Conservation (phyloP, 1,140 invertebrate species). For the Danaus melanippus region DNA sequence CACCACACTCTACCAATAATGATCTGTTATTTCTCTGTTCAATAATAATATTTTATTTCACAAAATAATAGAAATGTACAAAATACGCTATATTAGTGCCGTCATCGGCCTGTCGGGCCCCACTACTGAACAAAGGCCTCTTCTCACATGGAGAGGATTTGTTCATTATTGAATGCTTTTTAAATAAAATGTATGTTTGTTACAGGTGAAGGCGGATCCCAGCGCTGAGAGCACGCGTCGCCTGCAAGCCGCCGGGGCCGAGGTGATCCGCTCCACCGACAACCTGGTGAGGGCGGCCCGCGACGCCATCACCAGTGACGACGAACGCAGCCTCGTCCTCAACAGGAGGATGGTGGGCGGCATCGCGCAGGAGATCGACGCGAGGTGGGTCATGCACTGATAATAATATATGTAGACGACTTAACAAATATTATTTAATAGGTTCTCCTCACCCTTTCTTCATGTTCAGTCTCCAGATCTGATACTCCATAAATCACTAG, state of each 20-base stretch:
- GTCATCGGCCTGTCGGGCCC: background rate
- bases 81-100: background rate
- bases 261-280: conserved; percentile 97
- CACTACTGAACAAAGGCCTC: too few species aligned
- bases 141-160: too few species aligned
- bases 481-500: too few species aligned
- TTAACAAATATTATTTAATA: background rate
- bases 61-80: too few species aligned
- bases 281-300: conserved; percentile 95
- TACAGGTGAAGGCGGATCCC: conserved; percentile 91
- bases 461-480: too few species aligned
- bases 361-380: conserved; percentile 94
- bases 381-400: conserved; percentile 78
- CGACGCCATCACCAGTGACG: conserved; percentile 92
- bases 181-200: too few species aligned
- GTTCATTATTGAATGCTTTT: too few species aligned
- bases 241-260: conserved; percentile 95
- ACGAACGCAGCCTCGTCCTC: conserved; percentile 90
- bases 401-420: background rate
- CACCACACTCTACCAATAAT: too few species aligned
- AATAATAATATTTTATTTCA: too few species aligned
- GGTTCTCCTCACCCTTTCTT: too few species aligned
- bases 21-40: too few species aligned
- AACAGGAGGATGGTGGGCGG: conserved; percentile 94
- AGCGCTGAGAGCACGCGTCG: conserved; percentile 93